Evolutionary conservation across 2,888 invertebrate species (phyloP).

Genomic region (Pachydiplax longipennis): DNA sequence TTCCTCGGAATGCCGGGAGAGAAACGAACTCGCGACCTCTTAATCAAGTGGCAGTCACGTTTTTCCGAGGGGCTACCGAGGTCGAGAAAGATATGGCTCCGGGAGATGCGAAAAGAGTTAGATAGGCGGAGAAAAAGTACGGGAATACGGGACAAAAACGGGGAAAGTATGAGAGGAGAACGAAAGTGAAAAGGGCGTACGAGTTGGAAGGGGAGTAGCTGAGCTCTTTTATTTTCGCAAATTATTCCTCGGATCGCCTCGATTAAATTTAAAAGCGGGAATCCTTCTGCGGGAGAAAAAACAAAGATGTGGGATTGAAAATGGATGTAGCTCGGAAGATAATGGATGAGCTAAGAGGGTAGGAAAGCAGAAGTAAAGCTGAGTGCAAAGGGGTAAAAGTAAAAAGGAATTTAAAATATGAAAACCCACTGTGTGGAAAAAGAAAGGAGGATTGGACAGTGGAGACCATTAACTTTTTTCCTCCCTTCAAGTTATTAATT

Average conservation of each 20-base stretch:
- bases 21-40: slow-evolving; percentile 42
- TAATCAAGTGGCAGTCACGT: slow-evolving; percentile 44
- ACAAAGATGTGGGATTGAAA: not conserved
- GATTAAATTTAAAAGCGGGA: not conserved
- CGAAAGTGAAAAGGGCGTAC: not conserved
- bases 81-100: not conserved
- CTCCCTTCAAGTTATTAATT: not conserved
- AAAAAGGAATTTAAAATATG: not conserved
- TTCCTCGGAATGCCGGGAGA: not conserved
- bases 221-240: not conserved
- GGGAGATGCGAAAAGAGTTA: not conserved
- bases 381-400: not conserved
- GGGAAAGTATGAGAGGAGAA: not conserved
- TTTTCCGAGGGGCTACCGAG: slow-evolving; percentile 34
- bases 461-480: not conserved
- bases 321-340: not conserved
- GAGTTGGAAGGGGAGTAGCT: not conserved
- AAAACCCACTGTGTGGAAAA: not conserved
- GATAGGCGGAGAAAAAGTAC: not conserved
- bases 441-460: not conserved
- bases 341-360: not conserved
- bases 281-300: not conserved
- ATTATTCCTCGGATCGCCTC: not conserved
- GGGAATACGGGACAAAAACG: too few species aligned
- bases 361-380: not conserved